phyloP scores from a whole-genome alignment of 2,113 vertebrate genomes.

The Lucifuga dentata region DNA sequence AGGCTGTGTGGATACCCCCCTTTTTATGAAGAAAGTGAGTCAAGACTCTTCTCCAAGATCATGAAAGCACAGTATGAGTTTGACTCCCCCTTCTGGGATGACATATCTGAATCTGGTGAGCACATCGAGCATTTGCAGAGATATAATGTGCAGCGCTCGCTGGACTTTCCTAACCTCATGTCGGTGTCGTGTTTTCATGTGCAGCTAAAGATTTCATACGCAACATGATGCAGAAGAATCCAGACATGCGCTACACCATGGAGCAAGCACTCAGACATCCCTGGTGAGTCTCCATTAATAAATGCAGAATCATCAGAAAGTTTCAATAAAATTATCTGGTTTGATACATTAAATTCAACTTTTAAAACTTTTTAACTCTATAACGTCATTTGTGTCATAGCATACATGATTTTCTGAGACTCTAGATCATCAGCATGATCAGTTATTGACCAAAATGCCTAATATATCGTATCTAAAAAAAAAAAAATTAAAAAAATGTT shows the following conservation, averaged over 20 bases:
- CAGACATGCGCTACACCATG: constrained; percentile 86
- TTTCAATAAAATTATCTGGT: too few species aligned
- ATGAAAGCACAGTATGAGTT: constrained; percentile 97
- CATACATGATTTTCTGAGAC: too few species aligned
- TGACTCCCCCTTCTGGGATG: constrained; percentile 97
- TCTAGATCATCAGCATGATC: too few species aligned
- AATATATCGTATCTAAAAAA: too few species aligned
- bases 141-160: accelerated
- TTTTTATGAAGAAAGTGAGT: constrained; percentile 95
- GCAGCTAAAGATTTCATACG: constrained; percentile 96
- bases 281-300: constrained; percentile 85
- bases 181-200: constrained; percentile 2
- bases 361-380: too few species aligned
- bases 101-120: constrained; percentile 95
- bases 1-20: constrained; percentile 97
- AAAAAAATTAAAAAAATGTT: too few species aligned
- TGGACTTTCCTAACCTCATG: neutral
- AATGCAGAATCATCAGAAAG: too few species aligned
- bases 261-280: constrained; percentile 92
- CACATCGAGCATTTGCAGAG: neutral
- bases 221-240: constrained; percentile 94
- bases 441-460: too few species aligned
- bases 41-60: constrained; percentile 96
- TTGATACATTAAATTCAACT: too few species aligned
- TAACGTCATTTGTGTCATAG: too few species aligned